Conservation (phyloP, 1,140 invertebrate species). For the Mamestra configurata region DNA sequence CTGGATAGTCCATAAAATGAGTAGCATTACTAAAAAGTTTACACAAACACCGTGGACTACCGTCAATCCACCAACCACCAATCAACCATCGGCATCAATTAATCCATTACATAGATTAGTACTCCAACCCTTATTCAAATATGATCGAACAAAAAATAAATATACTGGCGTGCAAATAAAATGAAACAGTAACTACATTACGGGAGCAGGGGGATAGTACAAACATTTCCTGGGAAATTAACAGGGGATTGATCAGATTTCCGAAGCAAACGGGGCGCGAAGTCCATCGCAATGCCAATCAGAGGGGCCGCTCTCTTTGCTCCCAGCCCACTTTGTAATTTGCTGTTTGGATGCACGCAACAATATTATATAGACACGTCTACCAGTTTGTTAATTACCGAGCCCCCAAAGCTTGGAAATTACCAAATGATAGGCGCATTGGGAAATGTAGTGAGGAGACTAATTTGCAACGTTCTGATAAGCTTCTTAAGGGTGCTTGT, state of each 20-base stretch:
- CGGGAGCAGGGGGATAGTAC: slow-evolving; percentile 49
- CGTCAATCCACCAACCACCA: too few relatives aligned
- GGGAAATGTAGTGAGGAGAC: not conserved
- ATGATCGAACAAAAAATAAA: slow-evolving; percentile 19
- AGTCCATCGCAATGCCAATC: slow-evolving; percentile 68
- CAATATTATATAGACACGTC: slow-evolving; percentile 39
- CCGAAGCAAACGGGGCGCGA: slow-evolving; percentile 61
- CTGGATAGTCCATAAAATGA: too few relatives aligned
- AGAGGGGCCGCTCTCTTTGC: slow-evolving; percentile 54
- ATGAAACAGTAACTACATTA: slow-evolving; percentile 64
- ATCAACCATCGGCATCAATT: not conserved
- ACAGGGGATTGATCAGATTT: slow-evolving; percentile 67
- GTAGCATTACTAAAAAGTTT: too few relatives aligned
- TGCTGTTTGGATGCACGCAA: slow-evolving; percentile 55
- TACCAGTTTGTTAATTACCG: slow-evolving; percentile 15
- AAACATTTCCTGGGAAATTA: slow-evolving; percentile 65
- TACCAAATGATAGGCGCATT: slow-evolving; percentile 26
- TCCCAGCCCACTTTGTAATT: slow-evolving; percentile 57
- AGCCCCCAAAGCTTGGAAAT: slow-evolving; percentile 3
- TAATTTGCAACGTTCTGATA: too few relatives aligned
- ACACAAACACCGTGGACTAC: too few relatives aligned
- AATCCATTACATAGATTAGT: slow-evolving; percentile 10
- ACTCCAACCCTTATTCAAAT: slow-evolving; percentile 1
- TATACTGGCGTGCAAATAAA: slow-evolving; percentile 53
- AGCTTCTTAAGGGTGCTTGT: too few relatives aligned